Conservation (phyloP, 35 echinoderm and acorn worm species). For the Patiria miniata region DNA sequence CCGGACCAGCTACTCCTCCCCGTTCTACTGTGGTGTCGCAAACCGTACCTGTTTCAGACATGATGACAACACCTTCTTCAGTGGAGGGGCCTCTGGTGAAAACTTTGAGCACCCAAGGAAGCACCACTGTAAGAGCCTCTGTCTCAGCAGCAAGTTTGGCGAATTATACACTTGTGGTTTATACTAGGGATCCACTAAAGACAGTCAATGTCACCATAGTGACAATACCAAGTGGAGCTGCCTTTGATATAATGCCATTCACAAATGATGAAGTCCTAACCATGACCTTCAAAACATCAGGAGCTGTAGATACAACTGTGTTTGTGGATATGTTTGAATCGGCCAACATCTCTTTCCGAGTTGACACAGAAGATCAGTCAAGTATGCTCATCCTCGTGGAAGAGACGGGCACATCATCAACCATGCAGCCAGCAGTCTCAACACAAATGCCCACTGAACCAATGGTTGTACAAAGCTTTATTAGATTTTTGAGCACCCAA, state of each 20-base stretch:
- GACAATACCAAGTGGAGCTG: not conserved
- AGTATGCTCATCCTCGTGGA: not conserved
- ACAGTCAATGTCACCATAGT: not conserved
- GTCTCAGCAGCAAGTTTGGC: not conserved
- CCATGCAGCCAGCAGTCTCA: not conserved
- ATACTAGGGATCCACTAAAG: not conserved
- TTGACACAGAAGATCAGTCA: not conserved
- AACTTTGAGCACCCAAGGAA: not conserved
- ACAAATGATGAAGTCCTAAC: not conserved
- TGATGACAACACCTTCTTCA: no score
- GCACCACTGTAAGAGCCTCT: not conserved
- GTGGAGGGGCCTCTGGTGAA: no score
- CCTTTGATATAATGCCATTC: not conserved
- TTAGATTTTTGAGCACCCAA: not conserved
- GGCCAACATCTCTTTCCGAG: not conserved
- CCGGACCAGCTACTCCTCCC: no score
- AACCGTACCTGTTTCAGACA: no score
- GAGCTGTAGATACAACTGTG: not conserved
- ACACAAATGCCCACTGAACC: not conserved
- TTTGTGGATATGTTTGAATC: not conserved
- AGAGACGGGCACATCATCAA: not conserved
- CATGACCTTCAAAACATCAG: conserved; percentile 1
- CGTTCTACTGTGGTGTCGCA: no score
- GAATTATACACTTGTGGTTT: not conserved
- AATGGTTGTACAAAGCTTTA: not conserved